Evolutionary conservation across 2,797 vertebrate species (phyloP).

Genomic region (Enteromius afrohamiltoni): DNA sequence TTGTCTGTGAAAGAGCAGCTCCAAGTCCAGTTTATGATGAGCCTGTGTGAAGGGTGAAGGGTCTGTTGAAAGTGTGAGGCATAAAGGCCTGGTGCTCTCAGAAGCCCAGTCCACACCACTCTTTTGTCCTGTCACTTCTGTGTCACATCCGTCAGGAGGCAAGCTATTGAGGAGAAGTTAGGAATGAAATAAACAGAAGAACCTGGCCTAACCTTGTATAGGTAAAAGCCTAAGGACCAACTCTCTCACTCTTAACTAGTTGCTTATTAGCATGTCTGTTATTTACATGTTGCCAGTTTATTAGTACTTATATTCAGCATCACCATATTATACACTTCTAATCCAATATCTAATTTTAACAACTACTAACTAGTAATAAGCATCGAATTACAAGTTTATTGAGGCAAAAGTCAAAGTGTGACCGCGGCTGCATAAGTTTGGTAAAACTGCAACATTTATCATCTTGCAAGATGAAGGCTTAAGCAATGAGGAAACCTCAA

Average conservation of each 20-base stretch:
- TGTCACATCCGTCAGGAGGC: not conserved
- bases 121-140: not conserved
- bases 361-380: too few relatives aligned
- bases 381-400: too few relatives aligned
- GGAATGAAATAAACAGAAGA: not conserved
- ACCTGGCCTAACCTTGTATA: not conserved
- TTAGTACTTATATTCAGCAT: too few relatives aligned
- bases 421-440: not conserved
- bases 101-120: not conserved
- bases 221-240: not conserved
- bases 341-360: too few relatives aligned
- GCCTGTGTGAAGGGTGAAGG: not conserved
- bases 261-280: too few relatives aligned
- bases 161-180: not conserved
- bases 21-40: not conserved
- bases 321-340: too few relatives aligned
- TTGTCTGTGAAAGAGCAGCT: not conserved
- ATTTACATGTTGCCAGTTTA: too few relatives aligned
- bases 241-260: too few relatives aligned
- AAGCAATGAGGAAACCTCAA: too few relatives aligned
- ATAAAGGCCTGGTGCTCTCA: not conserved
- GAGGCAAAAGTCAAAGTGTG: too few relatives aligned
- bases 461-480: not conserved
- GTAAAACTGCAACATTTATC: not conserved
- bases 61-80: constrained; percentile 5